These are phyloP conservation scores for Scaptomyza caliginosa DNA, from an alignment of 2,888 invertebrate species.

Conservation along the genomic window DNA sequence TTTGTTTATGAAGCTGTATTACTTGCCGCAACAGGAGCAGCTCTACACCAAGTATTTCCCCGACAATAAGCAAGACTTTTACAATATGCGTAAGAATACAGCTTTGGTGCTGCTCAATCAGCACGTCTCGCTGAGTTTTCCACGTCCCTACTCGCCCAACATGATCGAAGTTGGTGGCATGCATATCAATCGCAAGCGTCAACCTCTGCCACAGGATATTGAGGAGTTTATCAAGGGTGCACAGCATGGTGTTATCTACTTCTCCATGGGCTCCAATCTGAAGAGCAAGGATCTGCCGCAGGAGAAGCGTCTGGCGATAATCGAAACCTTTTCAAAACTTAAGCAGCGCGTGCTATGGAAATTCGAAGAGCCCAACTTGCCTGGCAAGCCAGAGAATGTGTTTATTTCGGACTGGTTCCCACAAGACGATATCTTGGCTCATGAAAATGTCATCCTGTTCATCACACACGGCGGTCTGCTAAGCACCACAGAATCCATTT, in stretches of 20 bases:
- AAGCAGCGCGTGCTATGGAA: constrained; percentile 85
- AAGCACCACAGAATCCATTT: constrained; percentile 85
- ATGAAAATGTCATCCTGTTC: constrained; percentile 84
- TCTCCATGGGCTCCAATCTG: constrained; percentile 84
- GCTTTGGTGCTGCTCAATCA: constrained; percentile 81
- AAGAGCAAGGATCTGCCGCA: constrained; percentile 71
- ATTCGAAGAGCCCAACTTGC: constrained; percentile 81
- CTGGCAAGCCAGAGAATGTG: constrained; percentile 80
- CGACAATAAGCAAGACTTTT: constrained; percentile 64
- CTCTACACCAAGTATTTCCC: constrained; percentile 78
- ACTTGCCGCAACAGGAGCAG: constrained; percentile 77
- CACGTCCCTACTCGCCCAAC: constrained; percentile 83
- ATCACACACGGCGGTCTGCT: constrained; percentile 85
- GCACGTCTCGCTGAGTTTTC: constrained; percentile 80
- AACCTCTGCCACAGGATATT: constrained; percentile 80
- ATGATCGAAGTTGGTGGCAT: constrained; percentile 84
- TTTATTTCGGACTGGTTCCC: constrained; percentile 84
- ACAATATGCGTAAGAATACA: constrained; percentile 71
- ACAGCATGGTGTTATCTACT: constrained; percentile 84
- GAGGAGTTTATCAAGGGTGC: constrained; percentile 83
- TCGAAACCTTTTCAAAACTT: constrained; percentile 71
- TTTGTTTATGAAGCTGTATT: constrained; percentile 60
- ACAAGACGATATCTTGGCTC: constrained; percentile 84
- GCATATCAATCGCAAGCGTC: constrained; percentile 80
- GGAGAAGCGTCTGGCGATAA: constrained; percentile 68